These are phyloP conservation scores for Hydractinia symbiolongicarpus DNA, from an alignment of 30 jellyfish, hydroid and myxozoan species.

Conservation along the genomic window DNA sequence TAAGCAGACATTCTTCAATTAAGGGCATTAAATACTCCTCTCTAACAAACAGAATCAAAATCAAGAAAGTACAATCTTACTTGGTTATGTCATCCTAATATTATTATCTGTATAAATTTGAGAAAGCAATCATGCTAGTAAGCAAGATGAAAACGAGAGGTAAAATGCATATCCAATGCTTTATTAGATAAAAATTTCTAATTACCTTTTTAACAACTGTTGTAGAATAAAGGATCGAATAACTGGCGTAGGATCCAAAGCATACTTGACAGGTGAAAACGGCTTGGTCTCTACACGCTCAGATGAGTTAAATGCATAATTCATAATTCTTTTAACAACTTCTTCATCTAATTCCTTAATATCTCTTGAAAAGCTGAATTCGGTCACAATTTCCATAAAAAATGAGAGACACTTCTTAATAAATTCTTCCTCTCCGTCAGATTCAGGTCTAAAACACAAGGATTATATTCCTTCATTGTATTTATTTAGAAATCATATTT, in stretches of 20 bases:
- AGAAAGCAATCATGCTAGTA: neutral
- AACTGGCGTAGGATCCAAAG: constrained; percentile 68
- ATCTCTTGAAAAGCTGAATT: constrained; percentile 49
- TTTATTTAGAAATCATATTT: too few relatives aligned
- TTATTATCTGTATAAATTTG: neutral
- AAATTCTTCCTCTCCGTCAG: constrained; percentile 26
- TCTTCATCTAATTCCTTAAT: constrained; percentile 9
- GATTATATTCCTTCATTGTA: too few relatives aligned
- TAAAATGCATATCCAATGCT: neutral
- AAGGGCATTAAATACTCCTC: neutral
- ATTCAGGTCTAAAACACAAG: too few relatives aligned
- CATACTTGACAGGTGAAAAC: constrained; percentile 57
- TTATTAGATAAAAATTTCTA: neutral
- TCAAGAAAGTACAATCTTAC: neutral
- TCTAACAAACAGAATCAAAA: neutral
- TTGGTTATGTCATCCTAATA: neutral
- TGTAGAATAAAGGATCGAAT: constrained; percentile 68
- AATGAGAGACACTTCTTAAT: constrained; percentile 35
- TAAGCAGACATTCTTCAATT: constrained; percentile 8
- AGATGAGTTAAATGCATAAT: constrained; percentile 27
- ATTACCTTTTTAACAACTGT: constrained; percentile 44
- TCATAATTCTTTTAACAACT: constrained; percentile 43
- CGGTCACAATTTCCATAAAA: constrained; percentile 52
- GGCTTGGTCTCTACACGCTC: constrained; percentile 34
- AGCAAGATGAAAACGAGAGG: neutral